Evolutionary conservation across 1,140 invertebrate species (phyloP).

Genomic region (Nixonia krombeini): DNA sequence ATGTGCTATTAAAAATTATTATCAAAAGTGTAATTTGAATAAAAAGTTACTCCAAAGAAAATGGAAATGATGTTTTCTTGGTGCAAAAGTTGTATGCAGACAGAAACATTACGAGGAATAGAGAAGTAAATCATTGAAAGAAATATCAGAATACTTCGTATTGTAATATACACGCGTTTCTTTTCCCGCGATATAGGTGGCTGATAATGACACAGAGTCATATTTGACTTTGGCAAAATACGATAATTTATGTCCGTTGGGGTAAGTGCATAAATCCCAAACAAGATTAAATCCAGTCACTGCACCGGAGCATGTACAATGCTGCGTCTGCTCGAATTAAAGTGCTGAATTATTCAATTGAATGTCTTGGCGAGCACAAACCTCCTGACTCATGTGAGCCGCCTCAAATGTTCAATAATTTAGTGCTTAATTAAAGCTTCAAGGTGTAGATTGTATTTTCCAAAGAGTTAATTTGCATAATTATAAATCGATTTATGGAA

Average conservation of each 20-base stretch:
- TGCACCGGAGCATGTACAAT: slow-evolving; percentile 6
- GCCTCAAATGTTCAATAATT: slow-evolving; percentile 2
- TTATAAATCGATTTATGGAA: no score
- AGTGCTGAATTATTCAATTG: slow-evolving; percentile 10
- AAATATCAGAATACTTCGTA: slow-evolving; percentile 4
- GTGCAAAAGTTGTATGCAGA: no score
- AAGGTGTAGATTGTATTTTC: no score
- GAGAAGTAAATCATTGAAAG: no score
- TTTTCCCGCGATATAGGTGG: slow-evolving; percentile 6
- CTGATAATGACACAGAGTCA: not conserved
- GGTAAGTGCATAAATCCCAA: slow-evolving; percentile 19
- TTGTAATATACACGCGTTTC: slow-evolving; percentile 6
- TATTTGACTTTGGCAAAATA: slow-evolving; percentile 12
- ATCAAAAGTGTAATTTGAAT: no score
- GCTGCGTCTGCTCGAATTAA: slow-evolving; percentile 2
- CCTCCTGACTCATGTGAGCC: not conserved
- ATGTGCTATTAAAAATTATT: no score
- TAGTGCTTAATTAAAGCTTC: no score
- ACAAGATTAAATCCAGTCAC: slow-evolving; percentile 13
- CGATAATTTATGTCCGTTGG: slow-evolving; percentile 19
- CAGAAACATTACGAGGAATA: no score
- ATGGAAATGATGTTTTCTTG: no score
- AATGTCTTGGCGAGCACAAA: not conserved
- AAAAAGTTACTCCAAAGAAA: no score
- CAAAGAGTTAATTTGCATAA: not conserved